These are phyloP conservation scores for Gymnarchus niloticus DNA, from an alignment of 2,113 vertebrate species.

Conservation along the genomic window DNA sequence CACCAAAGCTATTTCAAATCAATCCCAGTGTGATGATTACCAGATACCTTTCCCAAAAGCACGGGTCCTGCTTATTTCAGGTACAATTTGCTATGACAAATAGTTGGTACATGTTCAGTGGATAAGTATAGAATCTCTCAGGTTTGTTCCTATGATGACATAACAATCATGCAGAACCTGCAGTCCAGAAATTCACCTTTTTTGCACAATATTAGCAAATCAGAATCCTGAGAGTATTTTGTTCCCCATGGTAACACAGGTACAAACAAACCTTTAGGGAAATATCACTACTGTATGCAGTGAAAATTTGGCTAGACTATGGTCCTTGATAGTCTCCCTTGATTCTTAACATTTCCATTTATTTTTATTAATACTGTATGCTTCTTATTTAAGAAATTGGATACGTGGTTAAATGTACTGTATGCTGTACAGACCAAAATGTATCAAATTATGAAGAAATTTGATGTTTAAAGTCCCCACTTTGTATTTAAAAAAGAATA, in stretches of 20 bases:
- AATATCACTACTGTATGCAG: background rate
- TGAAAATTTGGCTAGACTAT: background rate
- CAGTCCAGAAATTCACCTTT: background rate
- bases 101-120: background rate
- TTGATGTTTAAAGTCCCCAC: background rate
- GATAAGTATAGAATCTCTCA: background rate
- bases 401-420: background rate
- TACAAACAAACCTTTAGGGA: background rate
- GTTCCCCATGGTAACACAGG: background rate
- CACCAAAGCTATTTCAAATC: too few relatives aligned
- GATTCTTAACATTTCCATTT: background rate
- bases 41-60: background rate
- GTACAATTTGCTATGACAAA: background rate
- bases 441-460: background rate
- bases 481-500: background rate
- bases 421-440: background rate
- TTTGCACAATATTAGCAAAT: background rate
- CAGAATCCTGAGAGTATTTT: background rate
- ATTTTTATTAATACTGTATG: background rate
- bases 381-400: background rate
- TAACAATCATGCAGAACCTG: background rate
- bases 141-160: slow-evolving; percentile 3
- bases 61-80: background rate
- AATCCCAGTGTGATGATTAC: too few relatives aligned
- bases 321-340: background rate